phyloP scores from a whole-genome alignment of 92 coral and sea anemone genomes.

The Actinostola sp. region DNA sequence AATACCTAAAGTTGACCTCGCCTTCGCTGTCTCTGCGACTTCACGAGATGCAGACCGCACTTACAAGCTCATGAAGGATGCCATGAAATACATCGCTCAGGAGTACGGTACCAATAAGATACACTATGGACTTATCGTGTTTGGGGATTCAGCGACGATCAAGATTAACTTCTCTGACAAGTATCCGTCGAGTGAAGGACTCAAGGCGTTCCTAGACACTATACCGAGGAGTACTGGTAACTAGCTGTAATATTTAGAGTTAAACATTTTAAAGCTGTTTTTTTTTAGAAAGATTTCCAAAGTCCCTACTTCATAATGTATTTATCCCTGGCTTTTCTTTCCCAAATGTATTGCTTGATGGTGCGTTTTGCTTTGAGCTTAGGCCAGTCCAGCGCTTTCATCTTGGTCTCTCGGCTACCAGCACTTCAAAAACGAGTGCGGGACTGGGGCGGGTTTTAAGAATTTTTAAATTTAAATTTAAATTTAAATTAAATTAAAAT shows the following conservation, averaged over 20 bases:
- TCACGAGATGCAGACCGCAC: constrained; percentile 29
- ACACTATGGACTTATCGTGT: constrained; percentile 35
- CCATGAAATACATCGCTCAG: constrained; percentile 27
- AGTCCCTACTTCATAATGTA: too few species aligned
- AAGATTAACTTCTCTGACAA: constrained; percentile 21
- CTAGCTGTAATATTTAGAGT: neutral
- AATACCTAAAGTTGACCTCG: constrained; percentile 50
- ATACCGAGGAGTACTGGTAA: constrained; percentile 50
- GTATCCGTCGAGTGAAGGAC: constrained; percentile 5
- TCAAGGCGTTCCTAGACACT: constrained; percentile 32
- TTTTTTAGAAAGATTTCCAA: too few species aligned
- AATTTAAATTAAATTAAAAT: too few species aligned
- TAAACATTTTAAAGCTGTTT: too few species aligned
- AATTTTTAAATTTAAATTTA: too few species aligned
- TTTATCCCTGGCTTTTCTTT: too few species aligned
- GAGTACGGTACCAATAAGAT: constrained; percentile 31
- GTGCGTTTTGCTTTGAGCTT: too few species aligned
- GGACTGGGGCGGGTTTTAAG: too few species aligned
- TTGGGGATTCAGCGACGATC: constrained; percentile 22
- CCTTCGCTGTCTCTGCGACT: constrained; percentile 41
- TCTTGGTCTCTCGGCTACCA: too few species aligned
- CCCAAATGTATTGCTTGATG: too few species aligned
- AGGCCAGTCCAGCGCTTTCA: too few species aligned
- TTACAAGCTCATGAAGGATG: constrained; percentile 35
- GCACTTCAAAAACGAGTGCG: too few species aligned